Base-by-base conservation (phyloP, 2,113 vertebrate species). In the Percina caprodes region DNA sequence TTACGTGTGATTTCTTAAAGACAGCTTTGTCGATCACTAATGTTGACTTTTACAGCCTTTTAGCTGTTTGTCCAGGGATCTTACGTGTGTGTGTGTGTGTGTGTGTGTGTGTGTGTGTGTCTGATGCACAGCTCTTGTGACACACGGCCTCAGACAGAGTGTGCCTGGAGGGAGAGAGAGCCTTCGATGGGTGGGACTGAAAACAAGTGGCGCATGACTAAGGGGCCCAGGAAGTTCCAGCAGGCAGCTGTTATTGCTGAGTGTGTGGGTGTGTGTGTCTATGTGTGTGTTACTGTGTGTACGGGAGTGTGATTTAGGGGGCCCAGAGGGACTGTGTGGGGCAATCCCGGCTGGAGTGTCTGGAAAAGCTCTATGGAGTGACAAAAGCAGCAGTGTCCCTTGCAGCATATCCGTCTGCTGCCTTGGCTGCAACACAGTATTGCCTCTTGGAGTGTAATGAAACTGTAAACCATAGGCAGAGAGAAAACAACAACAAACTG, bases 191-290 rank as follows among this genome's bases (percentile, higher is more conserved):
- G 88, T 87, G 76, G 86, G 86, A 91, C 90, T 86, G 77, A 93
- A 93, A 94, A 93, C 91, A 92, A 92, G 88, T 89, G 87, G 87
- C 63, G 85, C 91, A 92, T 91, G 89, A 92, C 86, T 88, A 89
- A 94, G 91, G 88, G 92, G 89, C 82, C 89, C 92, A 92, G 91
- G 90, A 93, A 92, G 92, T 90, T 90, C 81, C 91, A 87, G 86
- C 89, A 86, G 87, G 72, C 84, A 10, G 77, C 91, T 92, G 90
- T 89, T 92, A 86, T 89, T 91, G 85, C 82, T 90, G 83, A 76
- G 82, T 85, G 82, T 73, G 66, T 87, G 49, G 3, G 33, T 84
- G 49, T 74, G 52, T 58, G 84, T 81, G 82, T 82, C 11, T 71
- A 7, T 71, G 61, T 71, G 85, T 88, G 69, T 49, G 63, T 83